A percentile compares a stretch with the other conserved stretches of the same genome.
Evolutionary conservation across 2,888 invertebrate species (phyloP).

Genomic region (Brachylomia viminalis): DNA sequence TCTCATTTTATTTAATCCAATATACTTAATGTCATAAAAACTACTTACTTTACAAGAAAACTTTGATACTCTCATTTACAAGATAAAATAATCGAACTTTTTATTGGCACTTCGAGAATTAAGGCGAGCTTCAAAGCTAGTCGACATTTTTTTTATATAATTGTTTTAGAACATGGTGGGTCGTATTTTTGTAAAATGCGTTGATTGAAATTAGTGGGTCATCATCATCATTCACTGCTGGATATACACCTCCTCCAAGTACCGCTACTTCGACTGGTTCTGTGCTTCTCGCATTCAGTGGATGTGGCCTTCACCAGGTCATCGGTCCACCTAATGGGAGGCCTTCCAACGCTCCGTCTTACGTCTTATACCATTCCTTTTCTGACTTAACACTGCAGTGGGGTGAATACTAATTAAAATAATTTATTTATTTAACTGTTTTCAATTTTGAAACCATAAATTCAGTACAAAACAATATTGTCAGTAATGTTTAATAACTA

Average conservation of each 20-base stretch:
- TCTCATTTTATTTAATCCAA: conserved; percentile 18
- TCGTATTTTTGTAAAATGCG: neutral
- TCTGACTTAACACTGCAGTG: neutral
- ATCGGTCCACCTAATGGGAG: no score
- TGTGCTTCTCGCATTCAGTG: no score
- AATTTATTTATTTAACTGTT: neutral
- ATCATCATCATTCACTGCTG: no score
- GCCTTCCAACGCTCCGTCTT: no score
- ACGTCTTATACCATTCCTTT: neutral
- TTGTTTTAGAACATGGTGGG: neutral
- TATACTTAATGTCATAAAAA: conserved; percentile 18
- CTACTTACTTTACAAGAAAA: conserved; percentile 10
- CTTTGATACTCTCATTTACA: conserved; percentile 14
- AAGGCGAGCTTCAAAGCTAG: conserved; percentile 11
- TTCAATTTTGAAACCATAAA: neutral
- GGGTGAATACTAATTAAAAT: neutral
- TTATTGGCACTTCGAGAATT: conserved; percentile 37
- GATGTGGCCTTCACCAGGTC: no score
- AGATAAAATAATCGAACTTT: conserved; percentile 36
- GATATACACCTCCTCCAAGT: no score
- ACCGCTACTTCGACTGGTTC: no score
- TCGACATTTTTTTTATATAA: conserved; percentile 1
- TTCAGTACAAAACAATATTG: neutral
- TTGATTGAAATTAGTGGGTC: neutral
- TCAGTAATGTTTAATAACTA: neutral